These are phyloP conservation scores for Encarsia formosa DNA, from an alignment of 2,888 invertebrate species.

Conservation along the genomic window DNA sequence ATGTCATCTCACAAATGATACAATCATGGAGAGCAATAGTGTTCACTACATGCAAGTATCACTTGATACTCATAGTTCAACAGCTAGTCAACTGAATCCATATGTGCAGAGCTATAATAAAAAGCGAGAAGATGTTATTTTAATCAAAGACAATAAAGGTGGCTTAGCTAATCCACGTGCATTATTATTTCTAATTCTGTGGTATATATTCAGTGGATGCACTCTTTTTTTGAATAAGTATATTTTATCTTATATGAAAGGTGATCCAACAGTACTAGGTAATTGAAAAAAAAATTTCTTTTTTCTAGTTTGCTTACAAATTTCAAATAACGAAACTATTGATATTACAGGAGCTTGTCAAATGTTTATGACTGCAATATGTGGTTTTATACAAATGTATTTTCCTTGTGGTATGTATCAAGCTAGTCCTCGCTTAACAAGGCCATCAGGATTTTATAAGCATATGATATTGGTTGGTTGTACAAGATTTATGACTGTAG, in stretches of 20 bases:
- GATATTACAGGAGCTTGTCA: constrained; percentile 67
- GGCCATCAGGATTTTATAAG: constrained; percentile 67
- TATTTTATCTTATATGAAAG: constrained; percentile 67
- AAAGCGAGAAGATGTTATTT: constrained; percentile 36
- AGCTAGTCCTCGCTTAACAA: constrained; percentile 56
- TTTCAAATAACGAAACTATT: not conserved
- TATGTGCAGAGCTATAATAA: constrained; percentile 31
- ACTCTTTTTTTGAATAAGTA: constrained; percentile 76
- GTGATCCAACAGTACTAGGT: constrained; percentile 72
- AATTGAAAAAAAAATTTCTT: constrained; percentile 24
- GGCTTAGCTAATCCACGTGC: constrained; percentile 61
- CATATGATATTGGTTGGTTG: constrained; percentile 72
- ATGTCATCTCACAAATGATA: not conserved
- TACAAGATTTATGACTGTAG: constrained; percentile 69
- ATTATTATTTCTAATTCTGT: constrained; percentile 60
- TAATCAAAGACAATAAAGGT: constrained; percentile 44
- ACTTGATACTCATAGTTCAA: constrained; percentile 33
- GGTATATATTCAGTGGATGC: constrained; percentile 76
- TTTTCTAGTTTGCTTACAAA: constrained; percentile 1
- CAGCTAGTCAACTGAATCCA: constrained; percentile 37
- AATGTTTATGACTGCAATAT: constrained; percentile 69
- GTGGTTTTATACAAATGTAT: constrained; percentile 72
- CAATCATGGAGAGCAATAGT: constrained; percentile 41
- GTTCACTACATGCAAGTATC: constrained; percentile 38
- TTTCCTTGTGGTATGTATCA: constrained; percentile 71